A percentile compares a stretch with the other conserved stretches of the same genome.
These are phyloP conservation scores for Excalfactoria chinensis DNA, from an alignment of 2,113 vertebrate genomes.

Conservation along the genomic window DNA sequence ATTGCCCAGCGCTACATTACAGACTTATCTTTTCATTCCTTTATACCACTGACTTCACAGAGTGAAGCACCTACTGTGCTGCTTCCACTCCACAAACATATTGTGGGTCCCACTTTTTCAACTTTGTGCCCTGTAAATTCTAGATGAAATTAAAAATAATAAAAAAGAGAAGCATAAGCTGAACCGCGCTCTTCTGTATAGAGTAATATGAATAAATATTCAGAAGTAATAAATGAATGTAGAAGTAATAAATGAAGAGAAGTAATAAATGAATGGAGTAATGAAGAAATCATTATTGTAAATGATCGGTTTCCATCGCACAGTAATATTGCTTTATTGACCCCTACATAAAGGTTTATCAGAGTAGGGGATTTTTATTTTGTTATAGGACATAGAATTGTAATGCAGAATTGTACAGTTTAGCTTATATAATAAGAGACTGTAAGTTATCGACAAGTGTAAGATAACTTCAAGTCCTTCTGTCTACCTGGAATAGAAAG, in stretches of 20 bases:
- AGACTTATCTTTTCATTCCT: background rate
- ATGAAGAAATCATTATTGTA: constrained; percentile 77
- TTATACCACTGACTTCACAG: background rate
- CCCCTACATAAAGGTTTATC: constrained; percentile 75
- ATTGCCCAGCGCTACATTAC: background rate
- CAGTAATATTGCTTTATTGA: constrained; percentile 80
- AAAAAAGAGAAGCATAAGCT: constrained; percentile 66
- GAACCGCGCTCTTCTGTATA: constrained; percentile 61
- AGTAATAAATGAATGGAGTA: constrained; percentile 75
- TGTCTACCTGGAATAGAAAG: background rate
- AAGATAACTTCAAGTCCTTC: background rate
- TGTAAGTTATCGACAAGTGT: constrained; percentile 24
- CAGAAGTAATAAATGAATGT: no score
- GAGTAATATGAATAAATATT: no score
- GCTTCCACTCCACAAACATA: background rate
- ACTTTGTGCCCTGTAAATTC: background rate
- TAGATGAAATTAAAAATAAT: constrained; percentile 50
- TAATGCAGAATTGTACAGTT: background rate
- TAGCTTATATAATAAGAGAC: background rate
- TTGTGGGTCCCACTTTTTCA: background rate
- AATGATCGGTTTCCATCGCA: constrained; percentile 73
- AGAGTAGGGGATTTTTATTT: constrained; percentile 63
- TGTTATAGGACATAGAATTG: constrained; percentile 64
- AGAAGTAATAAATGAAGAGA: no score
- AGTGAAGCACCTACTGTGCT: background rate